These are phyloP conservation scores for Galbula dea DNA, from an alignment of 2,113 vertebrate species.

Conservation along the genomic window DNA sequence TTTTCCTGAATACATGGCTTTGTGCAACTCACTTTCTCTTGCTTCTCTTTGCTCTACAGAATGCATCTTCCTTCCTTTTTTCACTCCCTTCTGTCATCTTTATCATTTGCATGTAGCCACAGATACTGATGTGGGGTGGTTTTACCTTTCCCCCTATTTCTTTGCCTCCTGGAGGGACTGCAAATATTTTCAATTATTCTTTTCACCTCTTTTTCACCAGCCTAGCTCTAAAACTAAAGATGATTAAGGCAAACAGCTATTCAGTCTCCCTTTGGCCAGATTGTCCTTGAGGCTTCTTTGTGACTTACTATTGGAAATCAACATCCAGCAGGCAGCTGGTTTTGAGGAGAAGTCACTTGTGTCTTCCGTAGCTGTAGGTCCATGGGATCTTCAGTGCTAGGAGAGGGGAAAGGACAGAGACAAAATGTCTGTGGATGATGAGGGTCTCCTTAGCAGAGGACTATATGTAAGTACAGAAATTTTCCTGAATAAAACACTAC, in stretches of 20 bases:
- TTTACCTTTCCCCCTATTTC: neutral
- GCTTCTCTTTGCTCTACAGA: neutral
- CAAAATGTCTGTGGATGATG: neutral
- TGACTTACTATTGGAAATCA: accelerated
- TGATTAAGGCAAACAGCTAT: neutral
- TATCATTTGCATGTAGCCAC: neutral
- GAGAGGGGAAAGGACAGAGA: neutral
- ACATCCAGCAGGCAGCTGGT: neutral
- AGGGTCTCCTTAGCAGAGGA: neutral
- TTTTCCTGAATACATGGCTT: neutral
- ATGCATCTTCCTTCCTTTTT: constrained; percentile 18
- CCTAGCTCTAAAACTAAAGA: neutral
- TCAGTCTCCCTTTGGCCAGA: neutral
- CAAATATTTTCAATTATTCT: neutral
- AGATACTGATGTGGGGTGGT: neutral
- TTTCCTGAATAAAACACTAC: neutral
- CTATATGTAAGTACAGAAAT: neutral
- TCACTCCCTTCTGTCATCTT: neutral
- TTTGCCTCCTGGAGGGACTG: neutral
- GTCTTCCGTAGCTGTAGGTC: accelerated
- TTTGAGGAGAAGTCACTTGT: neutral
- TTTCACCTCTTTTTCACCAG: neutral
- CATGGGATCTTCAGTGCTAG: neutral
- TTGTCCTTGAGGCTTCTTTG: neutral
- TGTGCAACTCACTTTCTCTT: neutral